Conservation (phyloP, 2,888 invertebrate species). For the Temnothorax unifasciatus region DNA sequence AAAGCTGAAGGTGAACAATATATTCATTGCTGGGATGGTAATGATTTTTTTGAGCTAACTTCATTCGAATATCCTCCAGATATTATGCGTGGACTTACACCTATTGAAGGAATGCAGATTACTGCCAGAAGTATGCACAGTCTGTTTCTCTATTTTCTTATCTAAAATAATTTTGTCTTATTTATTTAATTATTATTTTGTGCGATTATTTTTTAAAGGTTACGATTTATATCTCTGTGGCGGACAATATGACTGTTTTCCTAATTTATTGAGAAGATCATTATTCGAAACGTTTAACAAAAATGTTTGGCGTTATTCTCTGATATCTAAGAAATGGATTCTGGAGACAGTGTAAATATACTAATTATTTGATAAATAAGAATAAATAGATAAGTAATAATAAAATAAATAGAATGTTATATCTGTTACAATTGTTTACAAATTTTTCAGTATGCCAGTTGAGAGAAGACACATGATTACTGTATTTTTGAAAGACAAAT, state of each 20-base stretch:
- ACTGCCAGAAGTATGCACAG: constrained; percentile 75
- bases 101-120: constrained; percentile 74
- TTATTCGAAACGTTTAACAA: no score
- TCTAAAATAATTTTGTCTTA: not conserved
- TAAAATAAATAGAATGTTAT: not conserved
- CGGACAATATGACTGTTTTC: constrained; percentile 79
- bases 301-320: constrained; percentile 79
- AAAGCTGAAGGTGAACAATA: not conserved
- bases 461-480: constrained; percentile 80
- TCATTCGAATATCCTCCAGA: constrained; percentile 3
- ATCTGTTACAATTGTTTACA: not conserved
- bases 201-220: constrained; percentile 67
- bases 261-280: no score
- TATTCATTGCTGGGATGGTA: constrained; percentile 19
- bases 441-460: constrained; percentile 70
- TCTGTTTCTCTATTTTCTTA: constrained; percentile 8
- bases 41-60: not conserved
- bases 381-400: not conserved
- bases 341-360: constrained; percentile 73
- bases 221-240: constrained; percentile 80
- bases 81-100: constrained; percentile 62
- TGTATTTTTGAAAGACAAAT: constrained; percentile 75
- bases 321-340: constrained; percentile 80
- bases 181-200: not conserved
- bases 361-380: not conserved